Base-by-base conservation (phyloP, 1,140 invertebrate genomes). In the Leptoteleia sp. region DNA sequence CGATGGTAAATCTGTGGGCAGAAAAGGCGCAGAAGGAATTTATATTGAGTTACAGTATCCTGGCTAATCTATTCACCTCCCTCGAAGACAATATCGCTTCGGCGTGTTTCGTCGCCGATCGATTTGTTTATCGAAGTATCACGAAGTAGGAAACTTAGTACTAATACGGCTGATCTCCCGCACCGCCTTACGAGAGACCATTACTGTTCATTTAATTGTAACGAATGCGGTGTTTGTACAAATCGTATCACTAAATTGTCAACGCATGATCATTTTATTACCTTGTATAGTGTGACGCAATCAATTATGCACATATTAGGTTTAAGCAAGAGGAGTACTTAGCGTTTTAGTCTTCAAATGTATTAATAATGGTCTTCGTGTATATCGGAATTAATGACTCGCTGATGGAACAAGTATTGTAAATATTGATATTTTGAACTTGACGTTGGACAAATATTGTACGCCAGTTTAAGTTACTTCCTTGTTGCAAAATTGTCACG, bases 161-260 rank as follows among this genome's bases (percentile, higher is more conserved):
- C 50, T 68, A 68, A 57, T 52, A 68, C 33, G 37, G 31, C 43
- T 11, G 54, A 71, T 71, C 67, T 71, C 67, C 38, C 54, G 64
- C 64, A 68, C 64, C 64, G 64, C 64, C 64, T 68, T 68, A 68
- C 42, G 15, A 47, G 16, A 68, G 19, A 54, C 48, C 48, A 54
- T 67, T 67, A 57, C 25, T 48, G 43, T 68, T 42, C 42, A 57
- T 68, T 57, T 68, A 68, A 42, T 27, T 57, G 33, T 48, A 57
- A 47, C 42, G 17, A 52, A 52, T 6, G 22, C 25, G 29, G 19
- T 47, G 38, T 47, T 40, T 22, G 31, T 42, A 45, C 19, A 19
- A 55, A 67, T 38, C 17, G 38, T 27, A 33, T 54, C 40, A 25
- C 33, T 16, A 29, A 25, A 29, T 45, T 25, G 22, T 3, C 45